Conservation (phyloP, 2,888 invertebrate species). For the Dioctria linearis region DNA sequence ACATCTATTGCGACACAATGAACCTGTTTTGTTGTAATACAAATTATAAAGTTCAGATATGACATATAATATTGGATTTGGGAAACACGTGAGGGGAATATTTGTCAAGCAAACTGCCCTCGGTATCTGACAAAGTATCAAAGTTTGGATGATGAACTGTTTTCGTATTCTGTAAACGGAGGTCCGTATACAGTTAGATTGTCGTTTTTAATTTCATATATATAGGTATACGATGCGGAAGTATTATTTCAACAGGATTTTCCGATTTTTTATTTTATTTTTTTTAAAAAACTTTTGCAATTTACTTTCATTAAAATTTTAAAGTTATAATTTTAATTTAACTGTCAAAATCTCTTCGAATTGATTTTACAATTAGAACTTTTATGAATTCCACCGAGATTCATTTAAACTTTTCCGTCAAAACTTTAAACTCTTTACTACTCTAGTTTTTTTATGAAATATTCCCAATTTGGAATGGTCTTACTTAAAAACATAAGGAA, state of each 20-base stretch:
- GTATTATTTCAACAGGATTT: background rate
- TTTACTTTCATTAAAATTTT: too few species aligned
- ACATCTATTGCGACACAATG: conserved; percentile 18
- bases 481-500: too few species aligned
- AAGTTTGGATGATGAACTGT: conserved; percentile 22
- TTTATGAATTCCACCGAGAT: too few species aligned
- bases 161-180: conserved; percentile 24
- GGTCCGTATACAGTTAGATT: conserved; percentile 13
- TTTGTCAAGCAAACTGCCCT: conserved; percentile 32
- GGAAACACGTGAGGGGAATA: conserved; percentile 43
- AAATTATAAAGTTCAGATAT: conserved; percentile 53
- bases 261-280: background rate
- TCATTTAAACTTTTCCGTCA: too few species aligned
- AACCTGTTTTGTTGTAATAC: conserved; percentile 38
- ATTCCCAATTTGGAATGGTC: too few species aligned
- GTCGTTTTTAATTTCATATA: conserved; percentile 21
- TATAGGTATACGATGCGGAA: background rate
- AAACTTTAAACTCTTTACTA: too few species aligned
- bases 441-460: too few species aligned
- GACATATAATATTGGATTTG: conserved; percentile 51
- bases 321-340: too few species aligned
- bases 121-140: conserved; percentile 20
- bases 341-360: too few species aligned
- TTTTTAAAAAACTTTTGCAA: too few species aligned
- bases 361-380: too few species aligned